Evolutionary conservation across 2,888 invertebrate genomes (phyloP).

Genomic region (Drosophila affinis): DNA sequence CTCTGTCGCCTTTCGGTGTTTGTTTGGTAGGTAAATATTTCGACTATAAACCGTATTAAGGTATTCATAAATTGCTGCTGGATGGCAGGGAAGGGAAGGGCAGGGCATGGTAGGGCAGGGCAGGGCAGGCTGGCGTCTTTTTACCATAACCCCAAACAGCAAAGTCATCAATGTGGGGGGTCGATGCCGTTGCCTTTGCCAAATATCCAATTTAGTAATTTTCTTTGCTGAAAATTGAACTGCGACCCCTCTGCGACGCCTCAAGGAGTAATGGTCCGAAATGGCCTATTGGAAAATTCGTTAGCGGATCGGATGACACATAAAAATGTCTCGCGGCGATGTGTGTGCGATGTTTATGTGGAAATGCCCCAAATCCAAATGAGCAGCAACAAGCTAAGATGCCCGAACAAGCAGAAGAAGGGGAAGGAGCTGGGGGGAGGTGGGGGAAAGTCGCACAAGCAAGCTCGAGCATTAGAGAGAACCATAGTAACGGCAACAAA

Average conservation of each 20-base stretch:
- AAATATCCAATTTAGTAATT: slow-evolving; percentile 56
- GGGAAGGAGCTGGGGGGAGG: neutral
- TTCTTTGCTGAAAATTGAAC: slow-evolving; percentile 48
- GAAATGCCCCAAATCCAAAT: slow-evolving; percentile 40
- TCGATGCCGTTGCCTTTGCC: neutral
- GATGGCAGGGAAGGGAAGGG: neutral
- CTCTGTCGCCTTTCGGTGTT: slow-evolving; percentile 55
- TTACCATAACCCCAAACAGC: slow-evolving; percentile 38
- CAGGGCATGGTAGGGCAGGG: neutral
- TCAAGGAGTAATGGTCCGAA: slow-evolving; percentile 47
- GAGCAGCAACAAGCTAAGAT: slow-evolving; percentile 61
- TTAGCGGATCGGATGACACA: slow-evolving; percentile 69
- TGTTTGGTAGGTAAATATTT: slow-evolving; percentile 75
- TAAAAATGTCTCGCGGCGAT: slow-evolving; percentile 56
- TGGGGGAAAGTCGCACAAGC: slow-evolving; percentile 8
- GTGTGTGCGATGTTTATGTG: slow-evolving; percentile 33
- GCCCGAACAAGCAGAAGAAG: neutral
- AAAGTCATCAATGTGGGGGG: slow-evolving; percentile 14
- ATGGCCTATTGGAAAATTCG: slow-evolving; percentile 72
- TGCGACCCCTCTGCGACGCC: slow-evolving; percentile 1
- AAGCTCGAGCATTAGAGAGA: slow-evolving; percentile 30
- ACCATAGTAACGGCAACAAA: slow-evolving; percentile 19
- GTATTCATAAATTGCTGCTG: slow-evolving; percentile 71
- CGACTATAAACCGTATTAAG: slow-evolving; percentile 77
- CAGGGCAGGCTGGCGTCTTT: neutral